Evolutionary conservation across 2,113 vertebrate species (phyloP).

Genomic region (Stictonetta naevosa): DNA sequence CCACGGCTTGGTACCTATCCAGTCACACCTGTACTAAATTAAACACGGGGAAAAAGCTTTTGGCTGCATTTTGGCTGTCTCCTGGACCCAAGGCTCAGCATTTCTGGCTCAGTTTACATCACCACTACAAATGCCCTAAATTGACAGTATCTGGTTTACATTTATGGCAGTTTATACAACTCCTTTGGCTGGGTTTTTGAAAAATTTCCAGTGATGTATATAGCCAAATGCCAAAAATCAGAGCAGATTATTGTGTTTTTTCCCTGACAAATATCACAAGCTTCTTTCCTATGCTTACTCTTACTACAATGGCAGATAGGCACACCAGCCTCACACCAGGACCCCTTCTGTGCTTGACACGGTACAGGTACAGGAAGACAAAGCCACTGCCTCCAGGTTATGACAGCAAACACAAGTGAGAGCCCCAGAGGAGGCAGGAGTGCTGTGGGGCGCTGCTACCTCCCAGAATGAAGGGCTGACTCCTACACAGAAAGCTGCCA

Average conservation of each 20-base stretch:
- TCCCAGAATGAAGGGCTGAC: neutral
- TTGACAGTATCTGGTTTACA: slow-evolving; percentile 69
- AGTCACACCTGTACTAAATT: slow-evolving; percentile 44
- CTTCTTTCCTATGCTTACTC: neutral
- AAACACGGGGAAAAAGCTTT: slow-evolving; percentile 17
- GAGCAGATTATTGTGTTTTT: slow-evolving; percentile 29
- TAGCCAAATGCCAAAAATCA: slow-evolving; percentile 41
- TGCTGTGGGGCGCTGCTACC: neutral
- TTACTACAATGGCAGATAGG: neutral
- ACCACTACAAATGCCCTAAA: slow-evolving; percentile 34
- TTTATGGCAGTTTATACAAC: slow-evolving; percentile 58
- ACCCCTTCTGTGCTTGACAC: neutral
- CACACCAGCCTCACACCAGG: neutral
- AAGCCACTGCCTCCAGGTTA: neutral
- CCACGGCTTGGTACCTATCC: neutral
- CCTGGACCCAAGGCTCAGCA: neutral
- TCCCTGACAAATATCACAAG: slow-evolving; percentile 45
- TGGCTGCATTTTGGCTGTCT: slow-evolving; percentile 31
- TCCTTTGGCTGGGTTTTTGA: slow-evolving; percentile 2
- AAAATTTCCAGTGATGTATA: neutral
- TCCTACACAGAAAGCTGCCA: neutral
- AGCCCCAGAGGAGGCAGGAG: neutral
- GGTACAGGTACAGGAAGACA: neutral
- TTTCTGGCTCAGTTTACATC: slow-evolving; percentile 56
- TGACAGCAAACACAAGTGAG: neutral